A percentile compares a stretch with the other conserved stretches of the same genome.
Conservation (phyloP, 2,797 vertebrate species). For the Hemitrygon akajei region DNA sequence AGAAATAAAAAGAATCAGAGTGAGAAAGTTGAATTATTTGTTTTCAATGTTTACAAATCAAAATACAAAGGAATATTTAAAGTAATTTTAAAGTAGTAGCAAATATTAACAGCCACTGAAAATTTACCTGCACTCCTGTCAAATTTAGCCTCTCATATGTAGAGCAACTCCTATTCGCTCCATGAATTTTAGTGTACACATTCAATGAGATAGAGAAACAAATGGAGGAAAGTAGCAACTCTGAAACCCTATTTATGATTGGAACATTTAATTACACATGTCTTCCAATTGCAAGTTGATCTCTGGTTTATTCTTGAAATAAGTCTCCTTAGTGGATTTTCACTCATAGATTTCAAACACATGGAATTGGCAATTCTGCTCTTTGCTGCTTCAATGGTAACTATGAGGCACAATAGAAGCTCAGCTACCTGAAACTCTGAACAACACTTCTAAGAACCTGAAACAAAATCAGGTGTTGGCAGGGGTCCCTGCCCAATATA, state of each 20-base stretch:
- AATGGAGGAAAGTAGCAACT: not conserved
- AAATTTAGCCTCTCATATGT: not conserved
- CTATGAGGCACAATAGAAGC: too few species aligned
- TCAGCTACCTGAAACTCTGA: too few species aligned
- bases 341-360: not conserved
- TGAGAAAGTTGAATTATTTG: not conserved
- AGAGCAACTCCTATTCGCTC: not conserved
- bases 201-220: not conserved
- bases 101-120: not conserved
- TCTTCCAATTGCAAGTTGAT: not conserved
- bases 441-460: too few species aligned
- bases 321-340: not conserved
- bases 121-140: not conserved
- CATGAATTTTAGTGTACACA: not conserved
- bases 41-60: not conserved
- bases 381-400: too few species aligned
- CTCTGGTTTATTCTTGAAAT: not conserved
- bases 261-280: not conserved
- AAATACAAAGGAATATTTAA: not conserved
- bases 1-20: not conserved
- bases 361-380: too few species aligned
- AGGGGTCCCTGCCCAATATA: too few species aligned
- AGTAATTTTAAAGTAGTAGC: not conserved
- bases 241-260: not conserved
- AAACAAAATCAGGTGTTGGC: too few species aligned